Percentiles rank a stretch among this genome's conserved stretches.
Conservation (phyloP, 2,113 vertebrate genomes). For the Arothron firmamentum region DNA sequence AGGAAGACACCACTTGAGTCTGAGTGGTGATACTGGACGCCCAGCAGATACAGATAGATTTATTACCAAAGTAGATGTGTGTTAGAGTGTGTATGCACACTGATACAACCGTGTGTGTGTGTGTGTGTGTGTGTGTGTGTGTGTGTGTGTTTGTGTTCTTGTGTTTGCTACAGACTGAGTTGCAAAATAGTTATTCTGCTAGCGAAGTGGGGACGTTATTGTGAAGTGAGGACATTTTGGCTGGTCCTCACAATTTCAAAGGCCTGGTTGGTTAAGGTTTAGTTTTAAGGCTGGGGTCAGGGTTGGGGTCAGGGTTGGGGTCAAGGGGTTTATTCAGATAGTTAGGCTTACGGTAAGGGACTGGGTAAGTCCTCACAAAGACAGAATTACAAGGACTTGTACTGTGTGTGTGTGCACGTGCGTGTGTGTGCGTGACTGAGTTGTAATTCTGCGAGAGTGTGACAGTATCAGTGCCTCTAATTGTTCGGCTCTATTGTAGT, state of each 20-base stretch:
- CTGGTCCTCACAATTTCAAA: no score
- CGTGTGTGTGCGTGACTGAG: slow-evolving; percentile 29
- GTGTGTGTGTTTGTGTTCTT: slow-evolving; percentile 15
- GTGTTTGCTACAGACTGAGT: neutral
- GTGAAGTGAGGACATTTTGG: no score
- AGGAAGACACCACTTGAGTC: slow-evolving; percentile 65
- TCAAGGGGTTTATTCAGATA: no score
- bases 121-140: slow-evolving; percentile 17
- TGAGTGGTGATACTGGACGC: slow-evolving; percentile 42
- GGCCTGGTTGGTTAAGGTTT: no score
- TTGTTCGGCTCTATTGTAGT: slow-evolving; percentile 73
- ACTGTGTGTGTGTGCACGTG: neutral
- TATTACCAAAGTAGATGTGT: slow-evolving; percentile 44
- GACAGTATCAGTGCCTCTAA: slow-evolving; percentile 66
- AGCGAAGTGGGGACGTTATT: no score
- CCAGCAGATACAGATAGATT: slow-evolving; percentile 58
- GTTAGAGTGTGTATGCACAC: neutral
- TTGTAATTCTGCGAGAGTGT: slow-evolving; percentile 41
- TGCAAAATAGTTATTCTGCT: no score
- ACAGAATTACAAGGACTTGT: neutral
- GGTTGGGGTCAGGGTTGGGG: neutral
- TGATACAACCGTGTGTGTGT: neutral
- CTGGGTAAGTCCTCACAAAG: no score
- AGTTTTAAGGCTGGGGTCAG: neutral
- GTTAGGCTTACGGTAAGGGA: no score